phyloP scores from a whole-genome alignment of 2,113 vertebrate species.

The Nycticebus coucang region DNA sequence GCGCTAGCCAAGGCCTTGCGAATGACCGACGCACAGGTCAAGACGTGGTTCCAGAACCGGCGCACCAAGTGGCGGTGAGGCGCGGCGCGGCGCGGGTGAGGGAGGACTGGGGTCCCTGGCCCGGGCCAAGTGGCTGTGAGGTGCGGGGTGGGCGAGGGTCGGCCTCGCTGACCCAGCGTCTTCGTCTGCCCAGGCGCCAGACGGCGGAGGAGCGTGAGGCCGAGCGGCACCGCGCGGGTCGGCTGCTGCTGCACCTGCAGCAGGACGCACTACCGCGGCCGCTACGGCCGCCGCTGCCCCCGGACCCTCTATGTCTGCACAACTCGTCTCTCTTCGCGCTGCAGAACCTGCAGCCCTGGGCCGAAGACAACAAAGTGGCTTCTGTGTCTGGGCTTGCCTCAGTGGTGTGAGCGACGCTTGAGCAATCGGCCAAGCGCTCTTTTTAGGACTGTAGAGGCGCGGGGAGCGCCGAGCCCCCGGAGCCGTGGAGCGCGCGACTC shows the following conservation, averaged over 20 bases:
- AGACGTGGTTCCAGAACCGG: slow-evolving; percentile 99
- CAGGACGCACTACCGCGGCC: slow-evolving; percentile 98
- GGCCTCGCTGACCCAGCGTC: background rate
- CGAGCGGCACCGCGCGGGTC: slow-evolving; percentile 96
- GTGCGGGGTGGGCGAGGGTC: background rate
- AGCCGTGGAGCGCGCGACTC: background rate
- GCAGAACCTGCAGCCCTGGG: slow-evolving; percentile 99
- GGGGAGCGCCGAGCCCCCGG: background rate
- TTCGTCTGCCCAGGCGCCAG: slow-evolving; percentile 90
- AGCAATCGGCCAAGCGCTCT: background rate
- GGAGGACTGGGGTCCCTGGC: background rate
- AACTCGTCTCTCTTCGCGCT: slow-evolving; percentile 98
- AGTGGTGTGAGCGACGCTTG: slow-evolving; percentile 88
- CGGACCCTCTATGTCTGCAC: slow-evolving; percentile 97
- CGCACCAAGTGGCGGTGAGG: slow-evolving; percentile 98
- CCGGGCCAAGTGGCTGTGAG: background rate
- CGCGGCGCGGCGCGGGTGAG: background rate
- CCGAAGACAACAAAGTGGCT: slow-evolving; percentile 96
- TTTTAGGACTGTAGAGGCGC: background rate
- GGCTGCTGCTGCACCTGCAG: slow-evolving; percentile 98
- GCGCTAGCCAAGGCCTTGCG: slow-evolving; percentile 96
- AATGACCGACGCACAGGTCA: slow-evolving; percentile 99
- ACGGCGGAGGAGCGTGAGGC: slow-evolving; percentile 98
- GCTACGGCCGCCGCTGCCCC: slow-evolving; percentile 93
- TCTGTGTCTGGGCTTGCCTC: slow-evolving; percentile 95